Percentiles rank a stretch among this genome's conserved stretches.
phyloP scores from a whole-genome alignment of 1,140 invertebrate genomes.

The Calephelis virginiensis region DNA sequence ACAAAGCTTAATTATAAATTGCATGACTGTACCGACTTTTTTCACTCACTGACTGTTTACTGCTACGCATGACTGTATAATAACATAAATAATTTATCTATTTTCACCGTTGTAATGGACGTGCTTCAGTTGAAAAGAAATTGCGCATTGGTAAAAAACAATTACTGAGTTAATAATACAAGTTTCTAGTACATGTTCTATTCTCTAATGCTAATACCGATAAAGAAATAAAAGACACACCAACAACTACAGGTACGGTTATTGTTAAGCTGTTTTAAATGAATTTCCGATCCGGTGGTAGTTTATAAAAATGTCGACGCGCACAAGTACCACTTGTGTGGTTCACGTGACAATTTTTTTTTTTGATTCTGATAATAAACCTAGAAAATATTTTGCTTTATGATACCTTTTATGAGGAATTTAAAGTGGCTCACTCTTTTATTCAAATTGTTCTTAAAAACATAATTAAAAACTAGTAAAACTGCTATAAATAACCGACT shows the following conservation, averaged over 20 bases:
- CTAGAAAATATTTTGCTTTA: too few relatives aligned
- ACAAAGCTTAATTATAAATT: conserved; percentile 30
- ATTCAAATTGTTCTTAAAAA: too few relatives aligned
- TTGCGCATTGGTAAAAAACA: conserved; percentile 1
- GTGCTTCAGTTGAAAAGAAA: conserved; percentile 25
- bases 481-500: too few relatives aligned
- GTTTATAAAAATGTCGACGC: too few relatives aligned
- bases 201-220: not conserved
- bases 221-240: not conserved
- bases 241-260: not conserved
- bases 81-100: conserved; percentile 33
- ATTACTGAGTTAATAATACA: conserved; percentile 2
- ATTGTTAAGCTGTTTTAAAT: too few relatives aligned
- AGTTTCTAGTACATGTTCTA: not conserved
- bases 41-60: conserved; percentile 28
- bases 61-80: conserved; percentile 31
- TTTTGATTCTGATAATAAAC: too few relatives aligned
- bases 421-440: too few relatives aligned
- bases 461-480: too few relatives aligned
- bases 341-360: too few relatives aligned
- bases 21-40: conserved; percentile 38
- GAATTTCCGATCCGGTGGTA: too few relatives aligned
- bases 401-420: too few relatives aligned
- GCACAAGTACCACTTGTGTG: too few relatives aligned
- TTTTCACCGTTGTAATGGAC: conserved; percentile 36